Conservation (phyloP, 2,113 vertebrate genomes). For the Potamarius usumacintae region DNA sequence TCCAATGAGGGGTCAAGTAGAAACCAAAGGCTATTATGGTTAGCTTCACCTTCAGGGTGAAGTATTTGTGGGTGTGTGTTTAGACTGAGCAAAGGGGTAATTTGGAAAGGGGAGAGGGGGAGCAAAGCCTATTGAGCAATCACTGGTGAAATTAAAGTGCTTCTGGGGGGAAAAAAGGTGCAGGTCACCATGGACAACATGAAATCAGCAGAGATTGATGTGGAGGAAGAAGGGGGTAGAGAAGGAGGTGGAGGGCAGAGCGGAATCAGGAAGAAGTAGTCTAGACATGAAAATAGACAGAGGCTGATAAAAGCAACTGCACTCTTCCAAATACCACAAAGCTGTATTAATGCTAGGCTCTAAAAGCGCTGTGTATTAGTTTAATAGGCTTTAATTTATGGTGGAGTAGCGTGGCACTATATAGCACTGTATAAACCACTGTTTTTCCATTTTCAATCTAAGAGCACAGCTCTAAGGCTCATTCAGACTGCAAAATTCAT, state of each 20-base stretch:
- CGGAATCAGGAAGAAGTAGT: not conserved
- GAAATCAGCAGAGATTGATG: not conserved
- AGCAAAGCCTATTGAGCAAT: slow-evolving; percentile 6
- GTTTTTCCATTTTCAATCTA: not conserved
- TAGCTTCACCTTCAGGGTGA: slow-evolving; percentile 24
- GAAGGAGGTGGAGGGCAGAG: not conserved
- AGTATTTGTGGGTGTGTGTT: not conserved
- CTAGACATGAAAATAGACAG: not conserved
- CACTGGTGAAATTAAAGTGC: slow-evolving; percentile 5
- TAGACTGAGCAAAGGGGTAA: not conserved
- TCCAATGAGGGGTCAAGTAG: slow-evolving; percentile 10
- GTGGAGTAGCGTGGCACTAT: not conserved
- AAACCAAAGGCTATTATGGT: slow-evolving; percentile 37
- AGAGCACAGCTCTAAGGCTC: not conserved
- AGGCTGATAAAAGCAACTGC: not conserved
- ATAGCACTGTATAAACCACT: not conserved
- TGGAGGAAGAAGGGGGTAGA: not conserved
- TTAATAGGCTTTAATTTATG: not conserved
- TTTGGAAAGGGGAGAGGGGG: not conserved
- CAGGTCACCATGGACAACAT: not conserved
- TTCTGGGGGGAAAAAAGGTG: not conserved
- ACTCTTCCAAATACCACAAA: not conserved
- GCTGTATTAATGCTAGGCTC: not conserved
- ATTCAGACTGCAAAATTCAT: not conserved
- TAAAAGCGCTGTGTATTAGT: not conserved